Conservation (phyloP, 92 coral and sea anemone species). For the Epizoanthus stellaris region DNA sequence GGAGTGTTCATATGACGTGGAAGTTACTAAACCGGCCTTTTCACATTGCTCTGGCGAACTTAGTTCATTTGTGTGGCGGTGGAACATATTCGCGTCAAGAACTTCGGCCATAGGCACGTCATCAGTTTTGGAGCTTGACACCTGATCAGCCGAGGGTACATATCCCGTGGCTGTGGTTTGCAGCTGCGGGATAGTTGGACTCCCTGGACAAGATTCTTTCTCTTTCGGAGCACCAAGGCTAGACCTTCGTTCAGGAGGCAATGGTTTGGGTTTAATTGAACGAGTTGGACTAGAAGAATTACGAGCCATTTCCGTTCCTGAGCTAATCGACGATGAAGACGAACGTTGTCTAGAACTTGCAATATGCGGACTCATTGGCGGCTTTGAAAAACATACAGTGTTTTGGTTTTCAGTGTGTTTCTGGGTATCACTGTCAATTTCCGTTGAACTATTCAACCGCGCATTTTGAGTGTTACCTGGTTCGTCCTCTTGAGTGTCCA, state of each 20-base stretch:
- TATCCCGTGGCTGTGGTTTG: no score
- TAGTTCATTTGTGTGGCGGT: not conserved
- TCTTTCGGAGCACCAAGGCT: conserved; percentile 27
- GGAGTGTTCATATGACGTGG: not conserved
- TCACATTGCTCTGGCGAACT: not conserved
- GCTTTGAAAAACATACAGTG: not conserved
- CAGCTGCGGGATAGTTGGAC: no score
- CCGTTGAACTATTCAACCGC: no score
- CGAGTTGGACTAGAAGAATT: conserved; percentile 10
- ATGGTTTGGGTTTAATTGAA: conserved; percentile 30
- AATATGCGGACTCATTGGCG: not conserved
- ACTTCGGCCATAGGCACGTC: not conserved
- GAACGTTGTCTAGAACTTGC: not conserved
- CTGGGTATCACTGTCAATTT: no score
- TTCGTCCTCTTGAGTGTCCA: no score
- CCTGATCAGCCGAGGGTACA: no score
- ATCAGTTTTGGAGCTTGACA: no score
- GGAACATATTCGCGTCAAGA: not conserved
- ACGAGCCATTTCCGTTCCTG: conserved; percentile 9
- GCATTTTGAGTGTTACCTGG: no score
- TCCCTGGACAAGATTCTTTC: not conserved
- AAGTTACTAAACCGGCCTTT: not conserved
- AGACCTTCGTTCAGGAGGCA: conserved; percentile 33
- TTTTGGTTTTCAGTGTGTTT: not conserved
- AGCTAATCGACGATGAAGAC: not conserved